Percentiles rank a stretch among this genome's conserved stretches.
Conservation (phyloP, 2,888 invertebrate genomes). For the Diadegma fenestrale region DNA sequence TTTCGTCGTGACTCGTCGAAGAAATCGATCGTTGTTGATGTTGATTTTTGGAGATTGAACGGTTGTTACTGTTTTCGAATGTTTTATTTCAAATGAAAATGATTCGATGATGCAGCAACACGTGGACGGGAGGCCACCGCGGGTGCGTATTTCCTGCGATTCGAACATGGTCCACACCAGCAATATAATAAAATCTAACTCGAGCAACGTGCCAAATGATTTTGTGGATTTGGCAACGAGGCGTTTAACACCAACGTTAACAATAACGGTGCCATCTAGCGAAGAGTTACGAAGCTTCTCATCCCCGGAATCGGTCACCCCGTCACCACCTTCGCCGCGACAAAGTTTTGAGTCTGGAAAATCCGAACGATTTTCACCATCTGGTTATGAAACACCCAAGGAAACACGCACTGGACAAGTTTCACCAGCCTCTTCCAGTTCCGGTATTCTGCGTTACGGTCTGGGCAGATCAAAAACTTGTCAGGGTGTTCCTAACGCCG, state of each 20-base stretch:
- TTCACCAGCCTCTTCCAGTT: conserved; percentile 63
- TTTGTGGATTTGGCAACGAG: conserved; percentile 73
- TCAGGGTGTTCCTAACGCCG: conserved; percentile 65
- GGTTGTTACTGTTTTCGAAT: too few relatives aligned
- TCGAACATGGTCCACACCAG: conserved; percentile 48
- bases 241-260: conserved; percentile 85
- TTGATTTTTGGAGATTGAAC: too few relatives aligned
- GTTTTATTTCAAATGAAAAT: too few relatives aligned
- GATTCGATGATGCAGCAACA: conserved; percentile 34
- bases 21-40: too few relatives aligned
- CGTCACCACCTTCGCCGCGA: conserved; percentile 70
- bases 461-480: conserved; percentile 72
- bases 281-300: conserved; percentile 85
- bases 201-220: conserved; percentile 58
- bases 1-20: too few relatives aligned
- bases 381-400: conserved; percentile 61
- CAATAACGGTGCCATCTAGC: conserved; percentile 88
- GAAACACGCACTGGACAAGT: conserved; percentile 60
- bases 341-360: conserved; percentile 63
- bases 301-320: conserved; percentile 82
- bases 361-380: conserved; percentile 72
- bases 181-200: conserved; percentile 53
- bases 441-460: conserved; percentile 66
- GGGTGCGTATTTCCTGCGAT: conserved; percentile 71
- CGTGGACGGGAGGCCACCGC: conserved; percentile 64